Evolutionary conservation across 2,888 invertebrate species (phyloP).

Genomic region (Vesta saturnalis): DNA sequence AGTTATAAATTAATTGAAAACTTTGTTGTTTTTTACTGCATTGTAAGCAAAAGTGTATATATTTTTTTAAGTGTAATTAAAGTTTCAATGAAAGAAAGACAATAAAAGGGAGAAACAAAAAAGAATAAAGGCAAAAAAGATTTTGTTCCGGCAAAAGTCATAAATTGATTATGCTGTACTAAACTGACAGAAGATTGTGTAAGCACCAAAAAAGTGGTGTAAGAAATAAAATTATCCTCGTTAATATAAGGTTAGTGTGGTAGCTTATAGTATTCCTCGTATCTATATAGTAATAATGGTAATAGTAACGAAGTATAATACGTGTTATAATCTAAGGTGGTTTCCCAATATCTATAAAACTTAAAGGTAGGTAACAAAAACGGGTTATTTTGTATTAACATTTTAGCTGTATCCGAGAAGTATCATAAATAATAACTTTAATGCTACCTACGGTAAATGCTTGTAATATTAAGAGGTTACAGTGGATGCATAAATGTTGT

Average conservation of each 20-base stretch:
- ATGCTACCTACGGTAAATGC: slow-evolving; percentile 7
- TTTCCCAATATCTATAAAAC: slow-evolving; percentile 27
- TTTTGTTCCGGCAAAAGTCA: slow-evolving; percentile 4
- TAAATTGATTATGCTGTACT: slow-evolving; percentile 29
- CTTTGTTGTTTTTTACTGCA: no score
- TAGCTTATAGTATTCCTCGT: neutral
- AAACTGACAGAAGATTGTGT: slow-evolving; percentile 31
- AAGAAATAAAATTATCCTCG: slow-evolving; percentile 30
- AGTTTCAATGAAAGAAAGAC: neutral
- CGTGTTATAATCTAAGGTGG: slow-evolving; percentile 6
- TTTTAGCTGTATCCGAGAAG: neutral
- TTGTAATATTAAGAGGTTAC: slow-evolving; percentile 9
- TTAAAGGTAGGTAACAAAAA: slow-evolving; percentile 11
- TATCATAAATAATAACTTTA: slow-evolving; percentile 11
- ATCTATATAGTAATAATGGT: slow-evolving; percentile 27
- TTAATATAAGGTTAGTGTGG: slow-evolving; percentile 24
- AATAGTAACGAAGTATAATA: slow-evolving; percentile 21
- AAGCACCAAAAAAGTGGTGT: slow-evolving; percentile 28
- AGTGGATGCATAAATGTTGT: slow-evolving; percentile 19
- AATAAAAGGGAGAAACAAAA: neutral
- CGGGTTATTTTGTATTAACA: slow-evolving; percentile 6
- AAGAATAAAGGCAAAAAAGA: neutral
- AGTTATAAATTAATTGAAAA: neutral
- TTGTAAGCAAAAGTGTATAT: neutral
- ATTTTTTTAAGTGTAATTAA: neutral